Percentiles rank a stretch among this genome's conserved stretches.
Evolutionary conservation across 2,888 invertebrate genomes (phyloP).

Genomic region (Trissoscelio sp.): DNA sequence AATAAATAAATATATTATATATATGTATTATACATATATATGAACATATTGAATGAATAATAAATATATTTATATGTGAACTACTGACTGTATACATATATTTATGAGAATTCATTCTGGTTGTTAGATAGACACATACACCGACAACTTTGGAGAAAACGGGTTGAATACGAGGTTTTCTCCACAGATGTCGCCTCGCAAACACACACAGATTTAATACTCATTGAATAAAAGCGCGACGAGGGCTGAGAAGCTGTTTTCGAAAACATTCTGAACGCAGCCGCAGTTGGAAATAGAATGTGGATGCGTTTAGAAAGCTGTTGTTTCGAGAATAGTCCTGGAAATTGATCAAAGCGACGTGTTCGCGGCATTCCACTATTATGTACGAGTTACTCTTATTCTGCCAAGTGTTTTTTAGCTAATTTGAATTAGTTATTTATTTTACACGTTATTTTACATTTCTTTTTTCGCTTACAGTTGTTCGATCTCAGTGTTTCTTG

Average conservation of each 20-base stretch:
- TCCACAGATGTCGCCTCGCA: neutral
- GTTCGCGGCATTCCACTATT: neutral
- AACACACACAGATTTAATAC: constrained; percentile 16
- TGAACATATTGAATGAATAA: constrained; percentile 13
- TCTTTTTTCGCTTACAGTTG: neutral
- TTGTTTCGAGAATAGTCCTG: constrained; percentile 1
- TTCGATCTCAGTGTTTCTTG: neutral
- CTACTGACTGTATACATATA: constrained; percentile 23
- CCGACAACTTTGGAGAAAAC: too few relatives aligned
- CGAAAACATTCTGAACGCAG: too few relatives aligned
- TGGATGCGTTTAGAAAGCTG: neutral
- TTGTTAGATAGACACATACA: constrained; percentile 16
- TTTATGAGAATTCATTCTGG: constrained; percentile 29
- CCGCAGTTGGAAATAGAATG: neutral
- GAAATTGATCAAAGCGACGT: too few relatives aligned
- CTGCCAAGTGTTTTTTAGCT: constrained; percentile 5
- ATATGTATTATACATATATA: constrained; percentile 11
- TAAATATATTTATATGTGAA: constrained; percentile 43
- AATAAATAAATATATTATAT: neutral
- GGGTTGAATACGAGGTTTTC: too few relatives aligned
- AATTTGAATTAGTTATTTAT: constrained; percentile 7
- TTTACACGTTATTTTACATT: neutral
- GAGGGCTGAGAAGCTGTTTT: too few relatives aligned
- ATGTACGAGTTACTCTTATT: neutral
- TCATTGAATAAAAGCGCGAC: constrained; percentile 17